Evolutionary conservation across 2,113 vertebrate genomes (phyloP), one percentile per base, ranked within the genome.

Genomic region (Marmota flaviventris): DNA sequence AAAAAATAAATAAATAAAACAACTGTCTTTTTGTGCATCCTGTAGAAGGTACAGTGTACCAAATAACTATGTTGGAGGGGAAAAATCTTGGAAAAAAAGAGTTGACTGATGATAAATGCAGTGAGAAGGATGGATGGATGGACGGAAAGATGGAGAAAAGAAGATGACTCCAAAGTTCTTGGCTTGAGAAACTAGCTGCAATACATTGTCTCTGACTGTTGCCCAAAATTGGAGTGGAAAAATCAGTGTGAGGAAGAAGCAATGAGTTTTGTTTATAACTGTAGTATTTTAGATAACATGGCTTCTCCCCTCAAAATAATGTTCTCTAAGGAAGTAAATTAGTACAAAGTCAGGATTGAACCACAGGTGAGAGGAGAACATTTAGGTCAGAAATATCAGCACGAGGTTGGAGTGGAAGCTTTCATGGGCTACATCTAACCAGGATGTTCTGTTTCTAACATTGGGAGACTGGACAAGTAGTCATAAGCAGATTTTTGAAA

Each of bases 131-230:
- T 56, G 5, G 22, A 29, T 61, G 17, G 12, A 24, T 25, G 12
- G 4, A 17, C 89, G 18, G 32, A 85, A 69, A 93, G 16, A 42
- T 14, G 61, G 37, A 72, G 8, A 4, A 88, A 69, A 65, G 39
- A 77, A 42, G 70, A 58, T 90, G 76, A 88, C 61, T 73, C 45
- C 34, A 39, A 91, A 65, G 39, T 89, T 97, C 53, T 73, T 77
- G 84, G 77, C 72, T 58, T 67, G 18, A 94, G 63, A 89, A 24
- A 51, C 11, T 22, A n/a, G 27, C 24, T 6, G n/a, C 25, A 45
- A 67, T 17, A 20, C 1, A 14, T 20, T 51, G 10, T 7, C 88
- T 29, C 20, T 37, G 65, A 79, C 24, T 37, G 13, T 42, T 93
- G 82, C 16, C 34, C 82, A 42, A 53, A 93, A 72, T 77, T 56